Conservation (phyloP, 2,113 vertebrate genomes). For the Entelurus aequoreus region DNA sequence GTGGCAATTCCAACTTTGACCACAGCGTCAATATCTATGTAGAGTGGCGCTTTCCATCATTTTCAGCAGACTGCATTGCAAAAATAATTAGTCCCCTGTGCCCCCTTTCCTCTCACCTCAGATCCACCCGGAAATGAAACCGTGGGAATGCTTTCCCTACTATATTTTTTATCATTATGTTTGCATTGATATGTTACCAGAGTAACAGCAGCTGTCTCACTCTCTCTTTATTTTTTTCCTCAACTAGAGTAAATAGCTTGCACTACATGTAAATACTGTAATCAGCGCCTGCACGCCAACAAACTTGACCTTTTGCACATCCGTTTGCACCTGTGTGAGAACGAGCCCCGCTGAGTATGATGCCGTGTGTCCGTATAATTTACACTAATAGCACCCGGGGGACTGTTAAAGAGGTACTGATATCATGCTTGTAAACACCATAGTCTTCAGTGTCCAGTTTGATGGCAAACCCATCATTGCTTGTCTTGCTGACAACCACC, state of each 20-base stretch:
- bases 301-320: constrained; percentile 36
- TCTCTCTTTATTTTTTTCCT: constrained; percentile 9
- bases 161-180: not conserved
- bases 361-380: constrained; percentile 26
- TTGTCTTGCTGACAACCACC: constrained; percentile 3
- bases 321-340: constrained; percentile 36
- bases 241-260: constrained; percentile 32
- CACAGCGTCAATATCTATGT: no score
- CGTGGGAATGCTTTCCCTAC: no score
- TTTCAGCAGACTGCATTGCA: no score
- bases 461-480: constrained; percentile 25
- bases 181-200: constrained; percentile 36
- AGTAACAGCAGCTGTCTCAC: constrained; percentile 25
- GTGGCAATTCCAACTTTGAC: no score
- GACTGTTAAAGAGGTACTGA: constrained; percentile 28
- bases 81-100: no score
- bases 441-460: constrained; percentile 10
- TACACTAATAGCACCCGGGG: constrained; percentile 33
- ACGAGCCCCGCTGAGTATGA: constrained; percentile 39
- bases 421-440: constrained; percentile 31
- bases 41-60: no score
- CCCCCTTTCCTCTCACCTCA: no score
- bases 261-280: constrained; percentile 42
- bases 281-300: constrained; percentile 43
- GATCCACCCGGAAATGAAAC: no score